Evolutionary conservation across 1,140 invertebrate genomes (phyloP), one percentile per base, ranked within the genome.

Genomic region (Trialeurodes vaporariorum): DNA sequence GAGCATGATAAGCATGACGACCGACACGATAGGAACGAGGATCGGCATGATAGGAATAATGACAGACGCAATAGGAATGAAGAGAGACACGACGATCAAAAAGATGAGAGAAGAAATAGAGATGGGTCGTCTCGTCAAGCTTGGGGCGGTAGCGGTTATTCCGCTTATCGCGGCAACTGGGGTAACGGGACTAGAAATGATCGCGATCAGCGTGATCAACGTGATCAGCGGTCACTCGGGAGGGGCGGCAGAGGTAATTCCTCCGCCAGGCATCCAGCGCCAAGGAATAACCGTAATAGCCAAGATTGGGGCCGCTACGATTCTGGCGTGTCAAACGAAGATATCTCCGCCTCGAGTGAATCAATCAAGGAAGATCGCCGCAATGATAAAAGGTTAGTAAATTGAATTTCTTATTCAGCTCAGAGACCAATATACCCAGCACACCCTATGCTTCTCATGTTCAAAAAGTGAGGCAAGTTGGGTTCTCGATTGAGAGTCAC

Each of bases 241-340:
- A 49, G 34, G 17, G 70, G 60, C 78, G 67, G 68, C 71, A 70
- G 70, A 68, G 12, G 69, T 79, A 78, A 69, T 78, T 79, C 63
- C 12, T 70, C 67, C 58, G 64, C 27, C 34, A 5, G 70, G 67
- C 25, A 76, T 75, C 34, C 77, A 78, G n/a, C 49, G 64, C 23
- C 60, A 23, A 63, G 64, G 65, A 1, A 26, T 11, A 5, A 25
- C 65, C 12, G 27, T 62, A 23, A 12, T 23, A 49, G 60, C 72
- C 64, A 77, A 72, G 65, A 77, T 73, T 72, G 76, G 76, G 65
- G 77, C 76, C 80, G 80, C 69, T 81, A 81, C 0, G 85, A 86
- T 71, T 84, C 83, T 12, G 84, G 86, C 68, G 79, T 80, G 2
- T 84, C 83, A 59, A 81, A 79, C 0, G 85, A 86, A 59, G 84